Conservation (phyloP, 2,113 vertebrate species). For the Dipodomys merriami region DNA sequence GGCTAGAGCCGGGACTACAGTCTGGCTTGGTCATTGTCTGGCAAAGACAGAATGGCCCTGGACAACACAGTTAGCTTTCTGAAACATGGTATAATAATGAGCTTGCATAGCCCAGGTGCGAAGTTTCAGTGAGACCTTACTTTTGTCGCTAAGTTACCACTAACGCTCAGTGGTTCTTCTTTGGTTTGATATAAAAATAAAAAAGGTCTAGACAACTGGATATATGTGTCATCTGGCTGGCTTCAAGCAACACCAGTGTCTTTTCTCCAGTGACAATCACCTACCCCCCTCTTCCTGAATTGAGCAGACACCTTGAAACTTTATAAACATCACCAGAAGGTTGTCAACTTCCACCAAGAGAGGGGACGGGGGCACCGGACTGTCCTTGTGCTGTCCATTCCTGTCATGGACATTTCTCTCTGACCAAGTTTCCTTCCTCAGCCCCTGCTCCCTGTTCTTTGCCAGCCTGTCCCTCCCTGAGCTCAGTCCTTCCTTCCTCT, state of each 20-base stretch:
- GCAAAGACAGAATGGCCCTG: neutral
- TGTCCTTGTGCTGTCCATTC: accelerated
- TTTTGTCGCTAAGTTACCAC: neutral
- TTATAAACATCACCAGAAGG: neutral
- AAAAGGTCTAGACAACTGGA: neutral
- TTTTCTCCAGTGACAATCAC: neutral
- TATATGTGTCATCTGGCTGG: neutral
- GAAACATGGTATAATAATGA: neutral
- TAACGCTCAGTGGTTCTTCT: neutral
- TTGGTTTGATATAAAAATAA: neutral
- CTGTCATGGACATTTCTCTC: neutral
- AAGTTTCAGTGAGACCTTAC: neutral
- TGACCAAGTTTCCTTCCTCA: neutral
- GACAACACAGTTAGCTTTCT: neutral
- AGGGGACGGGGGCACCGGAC: neutral
- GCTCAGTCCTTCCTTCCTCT: too few species aligned
- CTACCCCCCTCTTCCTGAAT: neutral
- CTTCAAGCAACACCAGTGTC: neutral
- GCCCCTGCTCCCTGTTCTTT: neutral
- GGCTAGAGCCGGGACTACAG: neutral
- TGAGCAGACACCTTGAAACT: neutral
- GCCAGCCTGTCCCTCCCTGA: neutral
- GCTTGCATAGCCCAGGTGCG: neutral
- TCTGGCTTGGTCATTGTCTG: neutral
- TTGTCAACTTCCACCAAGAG: too few species aligned